These are phyloP conservation scores for Cephonodes hylas DNA, from an alignment of 2,888 invertebrate genomes.

Conservation along the genomic window DNA sequence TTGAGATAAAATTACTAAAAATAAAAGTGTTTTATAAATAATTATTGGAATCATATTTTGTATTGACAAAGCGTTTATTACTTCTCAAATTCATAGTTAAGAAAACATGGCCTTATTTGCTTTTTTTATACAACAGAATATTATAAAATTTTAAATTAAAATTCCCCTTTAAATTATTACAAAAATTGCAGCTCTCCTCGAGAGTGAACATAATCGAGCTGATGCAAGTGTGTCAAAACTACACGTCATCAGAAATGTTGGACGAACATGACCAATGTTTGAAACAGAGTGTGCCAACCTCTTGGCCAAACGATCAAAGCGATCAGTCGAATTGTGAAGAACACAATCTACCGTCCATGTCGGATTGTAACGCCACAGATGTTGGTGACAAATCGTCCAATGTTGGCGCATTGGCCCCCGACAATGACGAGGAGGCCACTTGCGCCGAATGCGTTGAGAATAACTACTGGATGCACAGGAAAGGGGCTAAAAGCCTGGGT, in stretches of 20 bases:
- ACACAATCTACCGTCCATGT: neutral
- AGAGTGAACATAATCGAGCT: conserved; percentile 49
- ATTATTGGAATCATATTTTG: too few relatives aligned
- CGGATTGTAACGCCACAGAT: conserved; percentile 14
- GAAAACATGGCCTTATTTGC: too few relatives aligned
- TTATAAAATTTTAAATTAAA: neutral
- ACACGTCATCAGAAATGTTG: conserved; percentile 32
- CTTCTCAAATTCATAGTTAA: too few relatives aligned
- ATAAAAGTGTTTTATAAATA: too few relatives aligned
- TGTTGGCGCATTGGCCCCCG: conserved; percentile 26
- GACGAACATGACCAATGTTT: conserved; percentile 32
- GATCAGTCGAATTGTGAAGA: neutral
- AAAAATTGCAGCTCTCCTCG: conserved; percentile 32
- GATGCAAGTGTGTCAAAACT: conserved; percentile 43
- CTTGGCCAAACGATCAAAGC: neutral
- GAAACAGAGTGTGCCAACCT: neutral
- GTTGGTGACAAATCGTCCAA: conserved; percentile 28
- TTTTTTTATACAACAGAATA: too few relatives aligned
- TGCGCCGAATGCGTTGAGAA: conserved; percentile 48
- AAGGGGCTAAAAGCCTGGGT: conserved; percentile 32
- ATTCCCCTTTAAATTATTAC: neutral
- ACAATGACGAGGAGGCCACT: neutral
- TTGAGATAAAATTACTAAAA: too few relatives aligned
- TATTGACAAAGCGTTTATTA: too few relatives aligned
- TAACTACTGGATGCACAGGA: conserved; percentile 45